These are phyloP conservation scores for Schizotus pectinicornis DNA, from an alignment of 2,888 invertebrate species.

Conservation along the genomic window DNA sequence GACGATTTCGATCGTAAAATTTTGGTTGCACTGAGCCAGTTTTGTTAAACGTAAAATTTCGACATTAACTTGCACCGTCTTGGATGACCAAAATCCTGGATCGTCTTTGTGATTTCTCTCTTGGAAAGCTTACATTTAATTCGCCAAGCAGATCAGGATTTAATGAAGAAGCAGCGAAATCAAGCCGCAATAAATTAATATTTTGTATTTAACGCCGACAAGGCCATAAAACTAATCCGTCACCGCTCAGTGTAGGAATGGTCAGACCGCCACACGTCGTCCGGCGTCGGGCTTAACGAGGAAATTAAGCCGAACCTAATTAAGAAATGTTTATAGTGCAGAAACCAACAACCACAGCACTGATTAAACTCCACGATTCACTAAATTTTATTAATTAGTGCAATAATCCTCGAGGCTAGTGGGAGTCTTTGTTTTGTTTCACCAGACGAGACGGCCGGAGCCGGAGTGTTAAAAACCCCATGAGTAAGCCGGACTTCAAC, in stretches of 20 bases:
- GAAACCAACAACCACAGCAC: constrained; percentile 6
- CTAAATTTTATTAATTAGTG: constrained; percentile 12
- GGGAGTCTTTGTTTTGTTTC: background rate
- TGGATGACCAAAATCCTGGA: no score
- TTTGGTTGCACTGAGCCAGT: no score
- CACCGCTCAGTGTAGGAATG: constrained; percentile 11
- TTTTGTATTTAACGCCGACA: background rate
- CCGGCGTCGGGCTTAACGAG: constrained; percentile 13
- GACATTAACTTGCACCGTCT: no score
- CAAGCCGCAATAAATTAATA: no score
- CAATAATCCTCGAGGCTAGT: constrained; percentile 4
- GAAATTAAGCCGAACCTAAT: constrained; percentile 18
- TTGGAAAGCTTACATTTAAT: no score
- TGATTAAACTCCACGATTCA: constrained; percentile 5
- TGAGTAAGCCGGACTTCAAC: constrained; percentile 3
- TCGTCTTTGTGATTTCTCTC: no score
- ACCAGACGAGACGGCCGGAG: no score
- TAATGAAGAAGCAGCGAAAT: no score
- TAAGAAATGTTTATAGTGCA: constrained; percentile 3
- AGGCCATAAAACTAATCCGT: constrained; percentile 12
- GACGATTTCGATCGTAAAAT: no score
- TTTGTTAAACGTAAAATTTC: no score
- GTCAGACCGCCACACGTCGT: background rate
- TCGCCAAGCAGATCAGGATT: no score
- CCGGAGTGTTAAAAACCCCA: background rate